Evolutionary conservation across 2,797 vertebrate species (phyloP), one percentile per base, ranked within the genome.

Genomic region (Pseudocheirus occidentalis): DNA sequence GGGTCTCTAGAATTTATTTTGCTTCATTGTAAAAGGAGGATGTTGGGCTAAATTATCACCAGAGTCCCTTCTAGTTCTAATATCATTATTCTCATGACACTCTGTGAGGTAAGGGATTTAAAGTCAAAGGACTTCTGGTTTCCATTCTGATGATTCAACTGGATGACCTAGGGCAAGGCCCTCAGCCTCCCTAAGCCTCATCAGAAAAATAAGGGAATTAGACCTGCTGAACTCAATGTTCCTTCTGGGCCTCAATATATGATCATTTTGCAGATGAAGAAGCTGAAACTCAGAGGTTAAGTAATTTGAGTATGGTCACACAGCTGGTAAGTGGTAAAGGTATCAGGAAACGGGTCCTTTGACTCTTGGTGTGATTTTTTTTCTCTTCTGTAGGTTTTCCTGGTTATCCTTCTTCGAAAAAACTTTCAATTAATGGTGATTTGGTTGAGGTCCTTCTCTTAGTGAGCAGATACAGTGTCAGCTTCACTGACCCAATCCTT

Each of bases 351-450:
- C 18, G 11, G 6, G 0, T 31, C n/a, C 50, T 16, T 53, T 16
- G 92, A 34, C 21, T 93, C 5, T 24, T 5, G 46, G 40, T 57
- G 92, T 81, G 27, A n/a, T 92, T 59, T 90, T 50, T 59, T 91
- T 94, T 93, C 13, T 12, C 91, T 93, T 95, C 53, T 92, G 9
- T 87, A 87, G 9, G 29, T 87, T 94, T 55, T 34, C 92, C 92
- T 93, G 90, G 16, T 34, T 55, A 89, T 31, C 56, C 40, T 94
- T 93, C 94, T 90, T 95, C 66, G 12, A 91, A 57, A 50, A 90
- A 90, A 92, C 73, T 52, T 5, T 46, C 87, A 59, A 28, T 24
- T 57, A 91, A 50, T 81, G 2, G 56, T 89, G 91, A 18, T 90
- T 95, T 92, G 93, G 54, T 40, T 92, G 31, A 52, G 66, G 4